phyloP scores from a whole-genome alignment of 2,797 vertebrate species.

The Clamator glandarius region DNA sequence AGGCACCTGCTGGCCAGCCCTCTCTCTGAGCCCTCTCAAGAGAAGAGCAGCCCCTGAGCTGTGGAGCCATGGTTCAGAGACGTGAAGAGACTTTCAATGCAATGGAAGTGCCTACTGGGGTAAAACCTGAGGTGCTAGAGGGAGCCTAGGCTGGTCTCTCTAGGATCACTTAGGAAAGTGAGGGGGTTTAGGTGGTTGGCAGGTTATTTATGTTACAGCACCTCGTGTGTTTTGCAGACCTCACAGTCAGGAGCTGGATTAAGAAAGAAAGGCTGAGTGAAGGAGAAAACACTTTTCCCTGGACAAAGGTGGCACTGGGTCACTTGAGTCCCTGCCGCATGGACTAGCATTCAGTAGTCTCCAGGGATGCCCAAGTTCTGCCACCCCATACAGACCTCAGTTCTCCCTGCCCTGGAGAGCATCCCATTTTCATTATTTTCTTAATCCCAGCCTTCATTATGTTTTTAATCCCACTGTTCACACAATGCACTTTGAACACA shows the following conservation, averaged over 20 bases:
- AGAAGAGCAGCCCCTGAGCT: not conserved
- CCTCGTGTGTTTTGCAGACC: not conserved
- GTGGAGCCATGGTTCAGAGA: rapidly evolving
- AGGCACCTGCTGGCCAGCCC: not conserved
- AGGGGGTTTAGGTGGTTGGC: not conserved
- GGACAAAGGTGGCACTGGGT: not conserved
- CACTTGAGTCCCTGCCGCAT: rapidly evolving
- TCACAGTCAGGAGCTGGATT: not conserved
- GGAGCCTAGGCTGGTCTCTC: not conserved
- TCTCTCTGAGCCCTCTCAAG: not conserved
- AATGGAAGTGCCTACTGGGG: not conserved
- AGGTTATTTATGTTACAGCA: not conserved
- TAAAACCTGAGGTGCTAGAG: not conserved
- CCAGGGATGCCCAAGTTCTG: not conserved
- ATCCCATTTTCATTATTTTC: not conserved
- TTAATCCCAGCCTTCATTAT: not conserved
- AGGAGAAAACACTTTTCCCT: not conserved
- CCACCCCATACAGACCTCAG: rapidly evolving
- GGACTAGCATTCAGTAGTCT: not conserved
- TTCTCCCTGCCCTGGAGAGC: not conserved
- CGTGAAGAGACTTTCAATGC: not conserved
- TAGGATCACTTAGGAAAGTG: not conserved
- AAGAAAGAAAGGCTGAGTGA: not conserved
- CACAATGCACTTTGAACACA: not conserved
- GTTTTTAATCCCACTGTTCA: not conserved